Evolutionary conservation across 53 echinoderm and acorn worm genomes (phyloP).

Genomic region (Echinometra lucunter): DNA sequence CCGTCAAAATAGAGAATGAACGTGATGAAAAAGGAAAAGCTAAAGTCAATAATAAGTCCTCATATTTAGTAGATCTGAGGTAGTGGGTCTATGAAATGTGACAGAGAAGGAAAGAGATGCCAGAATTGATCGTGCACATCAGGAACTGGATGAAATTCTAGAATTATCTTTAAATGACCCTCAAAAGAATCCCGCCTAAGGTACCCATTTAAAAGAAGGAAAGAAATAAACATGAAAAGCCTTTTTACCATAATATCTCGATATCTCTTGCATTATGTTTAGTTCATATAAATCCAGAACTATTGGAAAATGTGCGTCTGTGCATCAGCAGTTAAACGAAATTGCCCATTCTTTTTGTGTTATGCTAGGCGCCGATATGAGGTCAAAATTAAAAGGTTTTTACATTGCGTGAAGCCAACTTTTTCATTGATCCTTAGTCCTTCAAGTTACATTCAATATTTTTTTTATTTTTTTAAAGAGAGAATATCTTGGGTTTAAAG

Average conservation of each 20-base stretch:
- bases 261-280: not conserved
- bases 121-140: not conserved
- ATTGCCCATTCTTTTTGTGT: not conserved
- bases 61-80: not conserved
- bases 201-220: not conserved
- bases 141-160: not conserved
- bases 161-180: conserved; percentile 28
- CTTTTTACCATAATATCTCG: not conserved
- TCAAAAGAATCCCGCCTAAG: not conserved
- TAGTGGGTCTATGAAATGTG: not conserved
- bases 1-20: not conserved
- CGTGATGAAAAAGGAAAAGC: not conserved
- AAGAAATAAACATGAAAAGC: conserved; percentile 14
- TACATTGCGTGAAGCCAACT: not conserved
- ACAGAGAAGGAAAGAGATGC: conserved; percentile 18
- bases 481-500: too few species aligned
- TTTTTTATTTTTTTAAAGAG: too few species aligned
- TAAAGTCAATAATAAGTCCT: not conserved
- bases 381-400: not conserved
- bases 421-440: not conserved
- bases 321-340: not conserved
- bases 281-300: not conserved
- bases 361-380: too few species aligned
- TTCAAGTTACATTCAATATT: not conserved
- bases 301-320: not conserved